Evolutionary conservation across 2,113 vertebrate species (phyloP).

Genomic region (Phalacrocorax carbo): DNA sequence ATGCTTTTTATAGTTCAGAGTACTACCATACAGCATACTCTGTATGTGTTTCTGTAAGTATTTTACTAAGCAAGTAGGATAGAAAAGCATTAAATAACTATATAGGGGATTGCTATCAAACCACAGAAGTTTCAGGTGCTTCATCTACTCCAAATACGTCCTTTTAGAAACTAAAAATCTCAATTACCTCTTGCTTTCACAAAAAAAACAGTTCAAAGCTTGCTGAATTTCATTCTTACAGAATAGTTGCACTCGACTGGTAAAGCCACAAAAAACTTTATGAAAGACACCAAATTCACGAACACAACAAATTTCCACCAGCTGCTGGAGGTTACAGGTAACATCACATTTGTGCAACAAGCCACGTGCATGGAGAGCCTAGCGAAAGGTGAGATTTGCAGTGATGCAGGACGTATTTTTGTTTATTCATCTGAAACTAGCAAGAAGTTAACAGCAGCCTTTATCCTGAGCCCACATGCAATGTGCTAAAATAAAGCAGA

Average conservation of each 20-base stretch:
- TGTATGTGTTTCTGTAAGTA: not conserved
- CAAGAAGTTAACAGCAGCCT: not conserved
- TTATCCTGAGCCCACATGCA: not conserved
- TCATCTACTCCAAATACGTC: not conserved
- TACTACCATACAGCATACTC: fast-evolving
- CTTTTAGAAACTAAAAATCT: not conserved
- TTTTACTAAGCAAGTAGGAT: not conserved
- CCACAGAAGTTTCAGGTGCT: not conserved
- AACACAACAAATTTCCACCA: not conserved
- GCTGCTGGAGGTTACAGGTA: not conserved
- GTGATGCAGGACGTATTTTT: not conserved
- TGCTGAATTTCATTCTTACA: not conserved
- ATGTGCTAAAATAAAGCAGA: not conserved
- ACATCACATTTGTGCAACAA: not conserved
- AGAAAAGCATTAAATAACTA: not conserved
- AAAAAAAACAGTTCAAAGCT: not conserved
- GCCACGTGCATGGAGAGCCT: fast-evolving
- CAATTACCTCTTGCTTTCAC: not conserved
- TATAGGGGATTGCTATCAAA: not conserved
- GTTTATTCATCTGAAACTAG: not conserved
- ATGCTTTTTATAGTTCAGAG: not conserved
- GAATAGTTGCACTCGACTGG: not conserved
- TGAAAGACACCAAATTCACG: not conserved
- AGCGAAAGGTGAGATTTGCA: not conserved
- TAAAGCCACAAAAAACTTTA: not conserved